These are phyloP conservation scores for Halocynthia aurantium DNA, from an alignment of 23 tunicate genomes.

Conservation along the genomic window DNA sequence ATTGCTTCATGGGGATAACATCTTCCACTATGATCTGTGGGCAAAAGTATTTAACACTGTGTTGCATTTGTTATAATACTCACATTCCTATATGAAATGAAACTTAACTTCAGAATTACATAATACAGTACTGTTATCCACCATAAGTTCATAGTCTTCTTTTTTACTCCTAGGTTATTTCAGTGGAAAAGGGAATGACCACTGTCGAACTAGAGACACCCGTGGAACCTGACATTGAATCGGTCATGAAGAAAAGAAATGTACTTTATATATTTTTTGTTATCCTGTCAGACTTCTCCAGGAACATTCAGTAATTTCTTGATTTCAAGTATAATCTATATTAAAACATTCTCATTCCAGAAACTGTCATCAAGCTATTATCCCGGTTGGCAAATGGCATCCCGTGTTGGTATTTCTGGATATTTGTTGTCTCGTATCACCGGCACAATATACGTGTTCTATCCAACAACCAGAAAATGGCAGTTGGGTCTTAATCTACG, in stretches of 20 bases:
- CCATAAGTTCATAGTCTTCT: not conserved
- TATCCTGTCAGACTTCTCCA: slow-evolving; percentile 4
- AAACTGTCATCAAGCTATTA: slow-evolving; percentile 30
- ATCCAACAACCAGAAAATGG: slow-evolving; percentile 65
- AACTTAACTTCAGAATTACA: too few relatives aligned
- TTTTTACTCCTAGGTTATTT: not conserved
- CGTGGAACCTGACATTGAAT: slow-evolving; percentile 35
- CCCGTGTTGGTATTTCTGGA: slow-evolving; percentile 38
- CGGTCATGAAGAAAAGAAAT: slow-evolving; percentile 18
- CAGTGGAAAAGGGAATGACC: slow-evolving; percentile 24
- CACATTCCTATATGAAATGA: not conserved
- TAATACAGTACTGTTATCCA: too few relatives aligned
- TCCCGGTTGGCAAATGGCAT: slow-evolving; percentile 75
- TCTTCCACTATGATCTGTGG: too few relatives aligned
- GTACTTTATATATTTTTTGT: not conserved
- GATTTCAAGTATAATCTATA: not conserved
- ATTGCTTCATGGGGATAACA: too few relatives aligned
- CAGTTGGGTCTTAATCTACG: slow-evolving; percentile 67
- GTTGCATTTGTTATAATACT: not conserved
- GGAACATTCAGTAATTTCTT: not conserved
- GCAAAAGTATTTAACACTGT: too few relatives aligned
- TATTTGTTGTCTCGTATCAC: slow-evolving; percentile 89
- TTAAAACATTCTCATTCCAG: not conserved
- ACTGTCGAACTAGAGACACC: slow-evolving; percentile 24
- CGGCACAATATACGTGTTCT: slow-evolving; percentile 68